Base-by-base conservation (phyloP, 2,113 vertebrate genomes). In the Halichoerus grypus region DNA sequence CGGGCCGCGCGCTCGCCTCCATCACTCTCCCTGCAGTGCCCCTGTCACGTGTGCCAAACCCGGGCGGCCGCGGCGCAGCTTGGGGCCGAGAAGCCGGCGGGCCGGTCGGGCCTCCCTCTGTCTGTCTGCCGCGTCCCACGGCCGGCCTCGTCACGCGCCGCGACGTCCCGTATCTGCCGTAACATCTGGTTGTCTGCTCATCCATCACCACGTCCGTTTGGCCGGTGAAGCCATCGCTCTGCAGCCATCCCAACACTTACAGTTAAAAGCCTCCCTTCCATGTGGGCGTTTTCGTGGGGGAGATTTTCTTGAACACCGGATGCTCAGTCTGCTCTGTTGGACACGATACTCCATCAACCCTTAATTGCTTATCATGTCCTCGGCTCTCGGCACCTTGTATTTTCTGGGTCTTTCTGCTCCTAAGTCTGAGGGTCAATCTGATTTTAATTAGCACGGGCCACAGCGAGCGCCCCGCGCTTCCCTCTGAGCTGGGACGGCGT, bases 11-110 rank as follows among this genome's bases (percentile, higher is more conserved):
- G 55, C 97, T 59, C 31, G 0, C 86, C 93, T 55, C 91, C 85
- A 83, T 97, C 67, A 92, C 71, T 98, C 97, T 95, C 51, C 31
- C 39, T 22, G 28, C 24, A 24, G 13, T 10, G 69, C 96, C 91
- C 36, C 53, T 6, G 31, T 86, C 63, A 96, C 28, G 18, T 16
- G 21, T 36, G 72, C 91, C 92, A 57, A 55, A 24, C 12, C 53
- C 7, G 0, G 24, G 24, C 31, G 63, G 72, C 24, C 0, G 65
- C 0, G 3, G 0, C 2, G 0, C 51, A 46, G 77, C 82, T 14
- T 11, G 22, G 39, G 71, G 4, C 63, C 22, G 90, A 95, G 89
- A 92, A 21, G 65, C 16, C 1, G 2, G 26, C 10, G 0, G 19
- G 19, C 1, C 21, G 4, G 0, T 1, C 0, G 0, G 0, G 14